Percentiles rank a stretch among this genome's conserved stretches.
phyloP scores from a whole-genome alignment of 2,113 vertebrate species.

The Chloebia gouldiae region DNA sequence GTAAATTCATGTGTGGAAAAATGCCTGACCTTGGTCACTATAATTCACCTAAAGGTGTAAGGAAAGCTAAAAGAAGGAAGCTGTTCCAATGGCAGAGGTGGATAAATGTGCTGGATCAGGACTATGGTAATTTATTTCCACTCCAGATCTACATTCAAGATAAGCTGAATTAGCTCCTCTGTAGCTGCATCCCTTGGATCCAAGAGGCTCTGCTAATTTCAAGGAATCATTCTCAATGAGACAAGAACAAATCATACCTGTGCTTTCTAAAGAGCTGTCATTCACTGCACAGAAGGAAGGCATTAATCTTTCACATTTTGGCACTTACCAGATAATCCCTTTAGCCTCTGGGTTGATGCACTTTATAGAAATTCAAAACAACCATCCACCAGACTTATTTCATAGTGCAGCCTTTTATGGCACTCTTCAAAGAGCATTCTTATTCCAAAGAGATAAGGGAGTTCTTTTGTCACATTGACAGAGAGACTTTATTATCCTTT shows the following conservation, averaged over 20 bases:
- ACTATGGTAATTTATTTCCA: not conserved
- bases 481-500: conserved; percentile 40
- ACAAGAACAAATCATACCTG: not conserved
- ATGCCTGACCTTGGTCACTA: not conserved
- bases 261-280: not conserved
- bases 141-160: not conserved
- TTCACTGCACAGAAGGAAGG: not conserved
- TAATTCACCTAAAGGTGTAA: not conserved
- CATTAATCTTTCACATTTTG: not conserved
- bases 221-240: not conserved
- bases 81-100: not conserved
- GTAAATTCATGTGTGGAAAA: not conserved
- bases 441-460: conserved; percentile 35
- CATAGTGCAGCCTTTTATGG: not conserved
- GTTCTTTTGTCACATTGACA: conserved; percentile 42
- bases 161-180: not conserved
- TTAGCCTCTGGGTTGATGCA: conserved; percentile 5
- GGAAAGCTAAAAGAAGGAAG: not conserved
- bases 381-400: not conserved
- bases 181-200: not conserved
- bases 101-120: not conserved
- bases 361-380: conserved; percentile 31
- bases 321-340: conserved; percentile 16
- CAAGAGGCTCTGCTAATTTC: not conserved
- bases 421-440: conserved; percentile 45